Base-by-base conservation (phyloP, 2,113 vertebrate genomes). In the Riparia riparia region DNA sequence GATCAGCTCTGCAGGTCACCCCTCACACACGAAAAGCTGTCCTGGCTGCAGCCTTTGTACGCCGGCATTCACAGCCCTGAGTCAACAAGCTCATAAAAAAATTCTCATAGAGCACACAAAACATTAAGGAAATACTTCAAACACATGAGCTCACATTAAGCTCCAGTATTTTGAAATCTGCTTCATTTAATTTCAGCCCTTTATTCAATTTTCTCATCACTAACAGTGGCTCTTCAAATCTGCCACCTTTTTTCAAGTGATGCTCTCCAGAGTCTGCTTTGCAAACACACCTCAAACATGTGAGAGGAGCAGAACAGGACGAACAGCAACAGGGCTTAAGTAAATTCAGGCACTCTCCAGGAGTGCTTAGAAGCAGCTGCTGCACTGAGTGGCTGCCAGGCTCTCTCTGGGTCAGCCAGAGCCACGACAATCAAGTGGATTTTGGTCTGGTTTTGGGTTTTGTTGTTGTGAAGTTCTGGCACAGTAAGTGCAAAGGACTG, bases 281-380 rank as follows among this genome's bases (percentile, higher is more conserved):
- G 26, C 2, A 7, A 44, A 32, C 22, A 7, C 41, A 53, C 28
- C 51, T 76, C 84, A 29, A 2, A n/a, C 15, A 1, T 0, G 6
- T 2, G 20, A 31, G 53, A 45, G 11, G 45, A 57, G 32, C 31
- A 80, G 32, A 69, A 2, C 34, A 66, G 49, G 57, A 29, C 2
- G 32, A 34, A 12, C 6, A 49, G 53, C 42, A 60, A 5, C 57
- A 47, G 1, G 31, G 60, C 14, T 21, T 4, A 17, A 39, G 42
- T 8, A 2, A 41, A 24, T 3, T 0, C 3, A 51, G 37, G 28
- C 26, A 1, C 44, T 45, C 24, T 57, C 14, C 37, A 87, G 54
- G 49, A 2, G 63, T n/a, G 49, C 57, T 53, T 0, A 28, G 51
- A 6, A 26, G 17, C 6, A 53, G 60, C 50, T 51, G 54, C 70